Percentiles rank a stretch among this genome's conserved stretches.
Conservation (phyloP, 2,888 invertebrate species). For the Frankliniella intonsa region DNA sequence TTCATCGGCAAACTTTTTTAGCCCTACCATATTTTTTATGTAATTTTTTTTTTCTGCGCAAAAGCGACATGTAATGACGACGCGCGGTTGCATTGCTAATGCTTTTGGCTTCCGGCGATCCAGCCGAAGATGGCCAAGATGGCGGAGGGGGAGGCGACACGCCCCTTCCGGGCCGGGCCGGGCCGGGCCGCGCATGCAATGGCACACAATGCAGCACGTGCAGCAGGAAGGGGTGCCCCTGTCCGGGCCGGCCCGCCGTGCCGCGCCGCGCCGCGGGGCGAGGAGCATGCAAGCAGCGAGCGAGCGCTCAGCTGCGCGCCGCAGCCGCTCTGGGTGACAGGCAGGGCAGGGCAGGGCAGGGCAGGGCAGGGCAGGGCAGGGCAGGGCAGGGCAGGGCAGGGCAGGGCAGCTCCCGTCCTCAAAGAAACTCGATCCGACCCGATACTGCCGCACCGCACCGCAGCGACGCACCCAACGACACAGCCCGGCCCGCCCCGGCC, state of each 20-base stretch:
- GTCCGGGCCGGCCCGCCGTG: neutral
- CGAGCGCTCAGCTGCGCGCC: neutral
- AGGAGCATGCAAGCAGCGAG: no score
- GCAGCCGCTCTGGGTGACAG: conserved; percentile 1
- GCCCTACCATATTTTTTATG: no score
- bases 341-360: neutral
- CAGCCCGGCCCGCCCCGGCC: neutral
- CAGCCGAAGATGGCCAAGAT: conserved; percentile 5
- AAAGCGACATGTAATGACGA: no score
- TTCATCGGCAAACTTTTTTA: no score
- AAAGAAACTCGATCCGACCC: neutral
- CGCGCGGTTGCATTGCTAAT: no score
- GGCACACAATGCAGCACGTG: conserved; percentile 5
- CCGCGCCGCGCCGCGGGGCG: neutral
- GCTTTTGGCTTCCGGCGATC: conserved; percentile 8
- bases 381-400: neutral
- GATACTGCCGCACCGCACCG: neutral
- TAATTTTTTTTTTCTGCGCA: no score
- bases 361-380: neutral
- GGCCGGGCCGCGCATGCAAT: neutral
- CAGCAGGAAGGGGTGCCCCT: neutral
- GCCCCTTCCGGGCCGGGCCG: neutral
- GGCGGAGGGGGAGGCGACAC: neutral
- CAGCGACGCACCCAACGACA: neutral
- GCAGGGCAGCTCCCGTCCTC: neutral